Conservation (phyloP, 1,140 invertebrate species). For the Dreissena rostriformis region DNA sequence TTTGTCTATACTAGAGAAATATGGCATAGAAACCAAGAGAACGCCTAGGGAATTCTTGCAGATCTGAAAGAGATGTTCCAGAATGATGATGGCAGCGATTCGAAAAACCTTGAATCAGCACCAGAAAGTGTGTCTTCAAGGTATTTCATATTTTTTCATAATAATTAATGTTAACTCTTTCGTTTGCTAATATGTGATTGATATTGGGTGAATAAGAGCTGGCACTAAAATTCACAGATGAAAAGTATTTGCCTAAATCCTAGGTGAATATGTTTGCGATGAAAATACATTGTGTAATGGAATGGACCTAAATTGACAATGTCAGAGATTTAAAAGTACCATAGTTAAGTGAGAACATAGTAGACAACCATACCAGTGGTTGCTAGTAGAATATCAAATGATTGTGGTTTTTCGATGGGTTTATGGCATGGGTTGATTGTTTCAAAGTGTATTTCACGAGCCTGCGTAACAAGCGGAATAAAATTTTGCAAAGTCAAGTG, state of each 20-base stretch:
- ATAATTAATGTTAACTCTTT: neutral
- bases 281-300: neutral
- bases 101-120: constrained; percentile 3
- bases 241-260: neutral
- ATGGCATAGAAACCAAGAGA: constrained; percentile 27
- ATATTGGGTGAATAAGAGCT: neutral
- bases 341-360: too few relatives aligned
- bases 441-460: too few relatives aligned
- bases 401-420: too few relatives aligned
- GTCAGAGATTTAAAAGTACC: too few relatives aligned
- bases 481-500: too few relatives aligned
- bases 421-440: too few relatives aligned
- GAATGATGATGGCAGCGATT: constrained; percentile 1
- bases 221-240: neutral
- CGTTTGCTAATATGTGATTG: neutral
- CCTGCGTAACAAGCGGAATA: too few relatives aligned
- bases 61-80: constrained; percentile 20
- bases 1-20: constrained; percentile 19
- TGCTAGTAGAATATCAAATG: too few relatives aligned
- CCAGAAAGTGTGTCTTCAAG: neutral
- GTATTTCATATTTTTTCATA: neutral
- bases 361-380: too few relatives aligned
- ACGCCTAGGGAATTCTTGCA: constrained; percentile 30
- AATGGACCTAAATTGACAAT: neutral
- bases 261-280: neutral